phyloP scores from a whole-genome alignment of 64 coral and sea anemone species.

The Pachyseris speciosa region DNA sequence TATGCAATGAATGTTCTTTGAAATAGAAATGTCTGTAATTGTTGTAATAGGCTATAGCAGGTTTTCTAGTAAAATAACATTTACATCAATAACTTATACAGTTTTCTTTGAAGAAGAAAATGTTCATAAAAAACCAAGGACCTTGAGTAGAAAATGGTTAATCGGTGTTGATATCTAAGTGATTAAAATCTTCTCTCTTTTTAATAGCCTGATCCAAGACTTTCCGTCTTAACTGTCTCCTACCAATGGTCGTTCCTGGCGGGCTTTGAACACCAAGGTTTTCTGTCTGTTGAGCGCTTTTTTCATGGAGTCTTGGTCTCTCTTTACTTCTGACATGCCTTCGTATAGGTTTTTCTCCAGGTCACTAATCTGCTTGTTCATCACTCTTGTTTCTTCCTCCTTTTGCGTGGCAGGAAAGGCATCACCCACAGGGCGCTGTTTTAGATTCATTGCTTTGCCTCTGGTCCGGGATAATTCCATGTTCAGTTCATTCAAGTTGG shows the following conservation, averaged over 20 bases:
- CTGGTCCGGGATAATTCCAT: conserved; percentile 83
- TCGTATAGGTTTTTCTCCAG: conserved; percentile 97
- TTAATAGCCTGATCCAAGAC: not conserved
- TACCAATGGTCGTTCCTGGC: conserved; percentile 62
- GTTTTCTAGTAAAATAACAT: conserved; percentile 1
- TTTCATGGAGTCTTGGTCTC: conserved; percentile 96
- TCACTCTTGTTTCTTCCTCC: conserved; percentile 86
- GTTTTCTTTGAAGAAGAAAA: not conserved
- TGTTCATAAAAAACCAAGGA: not conserved
- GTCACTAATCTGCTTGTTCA: conserved; percentile 82
- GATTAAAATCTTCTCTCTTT: not conserved
- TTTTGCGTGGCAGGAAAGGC: conserved; percentile 76
- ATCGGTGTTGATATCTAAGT: not conserved
- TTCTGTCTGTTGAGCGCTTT: conserved; percentile 94
- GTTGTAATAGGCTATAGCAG: not conserved
- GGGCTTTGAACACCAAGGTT: conserved; percentile 93
- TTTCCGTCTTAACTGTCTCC: not conserved
- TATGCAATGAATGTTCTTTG: not conserved
- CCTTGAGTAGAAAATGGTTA: not conserved
- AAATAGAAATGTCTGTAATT: not conserved
- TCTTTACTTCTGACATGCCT: conserved; percentile 99
- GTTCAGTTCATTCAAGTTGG: conserved; percentile 93
- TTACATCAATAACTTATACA: not conserved
- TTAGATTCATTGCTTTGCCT: conserved; percentile 95
- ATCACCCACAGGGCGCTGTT: conserved; percentile 71